A percentile compares a stretch with the other conserved stretches of the same genome.
Conservation (phyloP, 1,140 invertebrate genomes). For the Lasaia peninsularis region DNA sequence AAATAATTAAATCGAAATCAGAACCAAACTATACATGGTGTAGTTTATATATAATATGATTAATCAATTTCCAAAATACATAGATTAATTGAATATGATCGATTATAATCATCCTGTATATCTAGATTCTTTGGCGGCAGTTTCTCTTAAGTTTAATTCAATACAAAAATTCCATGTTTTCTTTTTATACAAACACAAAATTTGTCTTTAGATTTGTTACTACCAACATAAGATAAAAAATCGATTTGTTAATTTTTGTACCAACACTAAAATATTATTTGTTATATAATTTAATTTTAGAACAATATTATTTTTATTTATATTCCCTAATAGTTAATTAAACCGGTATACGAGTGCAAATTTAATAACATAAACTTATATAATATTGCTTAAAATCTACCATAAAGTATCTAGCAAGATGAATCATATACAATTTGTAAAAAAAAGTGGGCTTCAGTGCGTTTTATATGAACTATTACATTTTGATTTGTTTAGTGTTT, state of each 20-base stretch:
- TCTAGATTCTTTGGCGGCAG: constrained; percentile 20
- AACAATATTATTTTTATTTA: not conserved
- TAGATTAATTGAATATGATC: no score
- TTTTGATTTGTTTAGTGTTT: constrained; percentile 20
- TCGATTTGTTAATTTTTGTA: no score
- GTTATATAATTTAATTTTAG: not conserved
- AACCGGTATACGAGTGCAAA: not conserved
- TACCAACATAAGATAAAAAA: no score
- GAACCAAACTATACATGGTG: no score
- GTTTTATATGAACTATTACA: not conserved
- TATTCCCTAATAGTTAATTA: not conserved
- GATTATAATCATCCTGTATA: not conserved
- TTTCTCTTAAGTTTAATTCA: not conserved
- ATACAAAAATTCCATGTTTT: not conserved
- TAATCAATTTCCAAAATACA: no score
- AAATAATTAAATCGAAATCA: no score
- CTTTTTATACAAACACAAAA: not conserved
- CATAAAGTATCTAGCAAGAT: not conserved
- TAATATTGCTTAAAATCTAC: constrained; percentile 9
- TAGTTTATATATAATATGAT: no score
- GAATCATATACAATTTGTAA: constrained; percentile 8
- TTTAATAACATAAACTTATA: not conserved
- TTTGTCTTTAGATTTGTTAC: not conserved
- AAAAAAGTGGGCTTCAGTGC: constrained; percentile 5
- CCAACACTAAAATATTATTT: not conserved